These are phyloP conservation scores for Agrenia bidenticulata DNA, from an alignment of 2,888 invertebrate species.

Conservation along the genomic window DNA sequence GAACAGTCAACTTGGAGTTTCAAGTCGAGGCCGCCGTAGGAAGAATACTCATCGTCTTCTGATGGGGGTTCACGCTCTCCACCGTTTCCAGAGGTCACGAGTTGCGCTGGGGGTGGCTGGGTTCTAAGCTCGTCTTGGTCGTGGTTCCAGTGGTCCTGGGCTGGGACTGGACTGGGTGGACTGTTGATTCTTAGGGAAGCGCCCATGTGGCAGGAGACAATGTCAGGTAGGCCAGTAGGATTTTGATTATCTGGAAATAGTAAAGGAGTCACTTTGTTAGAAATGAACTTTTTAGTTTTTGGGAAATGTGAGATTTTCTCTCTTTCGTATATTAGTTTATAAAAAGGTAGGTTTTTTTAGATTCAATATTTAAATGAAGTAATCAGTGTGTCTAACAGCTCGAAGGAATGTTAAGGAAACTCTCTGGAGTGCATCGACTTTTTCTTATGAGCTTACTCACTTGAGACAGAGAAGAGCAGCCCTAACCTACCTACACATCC, in stretches of 20 bases:
- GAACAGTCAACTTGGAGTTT: background rate
- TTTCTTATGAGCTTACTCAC: background rate
- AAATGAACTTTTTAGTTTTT: too few species aligned
- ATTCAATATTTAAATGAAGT: background rate
- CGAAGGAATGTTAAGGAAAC: background rate
- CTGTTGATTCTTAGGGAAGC: conserved; percentile 25
- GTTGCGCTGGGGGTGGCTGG: background rate
- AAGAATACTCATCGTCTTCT: background rate
- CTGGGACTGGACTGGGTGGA: background rate
- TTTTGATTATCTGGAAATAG: background rate
- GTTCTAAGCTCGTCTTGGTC: background rate
- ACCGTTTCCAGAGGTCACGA: background rate
- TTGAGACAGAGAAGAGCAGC: background rate
- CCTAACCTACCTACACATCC: too few species aligned
- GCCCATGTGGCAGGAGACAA: conserved; percentile 35
- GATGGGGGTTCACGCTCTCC: background rate
- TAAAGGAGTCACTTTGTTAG: background rate
- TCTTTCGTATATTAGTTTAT: background rate
- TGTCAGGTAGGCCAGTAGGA: conserved; percentile 30
- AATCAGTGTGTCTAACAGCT: background rate
- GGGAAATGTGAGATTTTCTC: background rate
- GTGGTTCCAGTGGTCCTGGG: background rate
- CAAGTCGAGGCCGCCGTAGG: background rate
- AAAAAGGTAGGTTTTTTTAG: background rate
- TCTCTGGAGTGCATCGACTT: conserved; percentile 10